Evolutionary conservation across 2,888 invertebrate genomes (phyloP), one percentile per base, ranked within the genome.

Genomic region (Ditula angustiorana): DNA sequence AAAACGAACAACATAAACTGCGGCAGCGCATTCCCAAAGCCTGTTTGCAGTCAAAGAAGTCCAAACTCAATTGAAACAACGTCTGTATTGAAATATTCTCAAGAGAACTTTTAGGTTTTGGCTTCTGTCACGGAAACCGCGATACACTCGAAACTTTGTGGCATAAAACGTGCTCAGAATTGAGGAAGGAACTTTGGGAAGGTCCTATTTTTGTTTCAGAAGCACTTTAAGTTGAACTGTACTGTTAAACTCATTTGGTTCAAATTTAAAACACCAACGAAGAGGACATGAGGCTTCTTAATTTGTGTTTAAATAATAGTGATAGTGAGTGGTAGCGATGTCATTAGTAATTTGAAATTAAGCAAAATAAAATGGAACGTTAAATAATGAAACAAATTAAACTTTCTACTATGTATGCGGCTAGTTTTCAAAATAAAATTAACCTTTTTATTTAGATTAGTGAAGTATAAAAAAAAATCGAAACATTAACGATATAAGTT

Each of bases 41-140:
- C 53, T 33, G 53, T 33, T 52, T 52, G 53, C 35, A 35, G 35
- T 53, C 53, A 53, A 53, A 53, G 35, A 30, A 28, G 50, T 19
- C 13, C 16, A 53, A 60, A 61, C 60, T 66, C 65, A 46, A 66
- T 66, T 41, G 56, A 44, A 49, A 37, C 50, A 28, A 11, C 44
- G 28, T 10, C 33, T 47, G 53, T 60, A 65, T 65, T 61, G 65
- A 50, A 66, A 66, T 66, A 66, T 61, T 55, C 65, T 61, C 60
- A 21, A 11, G 44, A 49, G 56, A 56, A 55, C 24, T 57, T 65
- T 65, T 41, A 35, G 55, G 59, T 59, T 64, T 64, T 50, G 53
- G 55, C 49, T 66, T 52, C 58, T 56, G 53, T 49, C 53, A 49
- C 30, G 21, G 56, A 41, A 19, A 56, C 37, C 56, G 28, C 35